These are phyloP conservation scores for Prochilodus magdalenae DNA, from an alignment of 2,113 vertebrate genomes.

Conservation along the genomic window DNA sequence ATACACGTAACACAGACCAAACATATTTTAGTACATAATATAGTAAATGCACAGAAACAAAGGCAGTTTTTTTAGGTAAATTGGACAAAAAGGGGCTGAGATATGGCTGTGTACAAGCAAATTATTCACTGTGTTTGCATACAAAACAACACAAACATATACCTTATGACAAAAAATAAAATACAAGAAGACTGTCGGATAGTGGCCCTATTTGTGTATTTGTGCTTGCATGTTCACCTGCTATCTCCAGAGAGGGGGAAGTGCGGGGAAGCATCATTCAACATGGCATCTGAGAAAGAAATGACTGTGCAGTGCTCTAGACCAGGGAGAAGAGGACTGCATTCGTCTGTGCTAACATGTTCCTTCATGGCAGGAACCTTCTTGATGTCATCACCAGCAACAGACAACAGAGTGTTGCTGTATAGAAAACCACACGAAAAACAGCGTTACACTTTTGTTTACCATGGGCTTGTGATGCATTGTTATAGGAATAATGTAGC, in stretches of 20 bases:
- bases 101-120: too few species aligned
- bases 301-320: conserved; percentile 80
- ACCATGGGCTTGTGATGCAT: neutral
- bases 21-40: too few species aligned
- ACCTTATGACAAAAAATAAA: neutral
- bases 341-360: conserved; percentile 69
- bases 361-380: conserved; percentile 73
- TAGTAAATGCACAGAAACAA: too few species aligned
- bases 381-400: conserved; percentile 79
- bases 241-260: conserved; percentile 86
- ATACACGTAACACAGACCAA: too few species aligned
- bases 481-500: neutral
- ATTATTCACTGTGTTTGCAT: too few species aligned
- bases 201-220: neutral
- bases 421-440: conserved; percentile 51
- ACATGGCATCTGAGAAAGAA: conserved; percentile 78
- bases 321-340: conserved; percentile 82
- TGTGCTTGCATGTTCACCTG: conserved; percentile 78
- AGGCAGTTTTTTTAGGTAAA: too few species aligned
- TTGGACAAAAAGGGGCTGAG: too few species aligned
- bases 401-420: conserved; percentile 84
- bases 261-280: conserved; percentile 78
- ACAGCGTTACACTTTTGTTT: neutral
- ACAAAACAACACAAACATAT: neutral
- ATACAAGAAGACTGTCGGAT: neutral